Percentiles rank a stretch among this genome's conserved stretches.
phyloP scores from a whole-genome alignment of 1,140 invertebrate genomes.

The Forficula auricularia region DNA sequence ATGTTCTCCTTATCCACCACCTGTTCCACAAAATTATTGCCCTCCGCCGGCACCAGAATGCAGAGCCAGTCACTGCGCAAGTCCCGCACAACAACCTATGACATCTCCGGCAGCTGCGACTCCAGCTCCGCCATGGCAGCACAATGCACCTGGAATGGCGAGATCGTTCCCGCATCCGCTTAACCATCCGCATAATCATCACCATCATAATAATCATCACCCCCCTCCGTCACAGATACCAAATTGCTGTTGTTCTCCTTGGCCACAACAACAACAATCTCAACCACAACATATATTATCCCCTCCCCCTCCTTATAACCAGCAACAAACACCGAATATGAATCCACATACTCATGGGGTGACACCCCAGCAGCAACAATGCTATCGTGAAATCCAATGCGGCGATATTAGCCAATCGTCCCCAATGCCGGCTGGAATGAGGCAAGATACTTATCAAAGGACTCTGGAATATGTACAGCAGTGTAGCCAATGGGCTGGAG shows the following conservation, averaged over 20 bases:
- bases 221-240: constrained; percentile 21
- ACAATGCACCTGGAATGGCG: constrained; percentile 29
- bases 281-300: neutral
- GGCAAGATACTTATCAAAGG: constrained; percentile 67
- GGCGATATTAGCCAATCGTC: constrained; percentile 43
- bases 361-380: constrained; percentile 21
- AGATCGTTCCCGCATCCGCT: constrained; percentile 26
- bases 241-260: constrained; percentile 14
- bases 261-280: constrained; percentile 16
- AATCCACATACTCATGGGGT: constrained; percentile 24
- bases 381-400: constrained; percentile 41
- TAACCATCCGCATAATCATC: constrained; percentile 5
- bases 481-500: constrained; percentile 58
- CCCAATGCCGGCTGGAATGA: constrained; percentile 39
- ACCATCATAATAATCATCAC: constrained; percentile 5
- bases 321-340: constrained; percentile 17
- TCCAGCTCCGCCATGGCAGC: constrained; percentile 31
- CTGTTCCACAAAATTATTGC: too few relatives aligned
- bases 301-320: constrained; percentile 2
- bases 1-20: too few relatives aligned
- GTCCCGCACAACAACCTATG: constrained; percentile 30
- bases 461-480: constrained; percentile 81
- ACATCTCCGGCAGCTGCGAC: constrained; percentile 38
- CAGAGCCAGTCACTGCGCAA: neutral
- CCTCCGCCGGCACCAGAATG: too few relatives aligned